A percentile compares a stretch with the other conserved stretches of the same genome.
Evolutionary conservation across 2,797 vertebrate species (phyloP).

Genomic region (Perdix hodgsoniae): DNA sequence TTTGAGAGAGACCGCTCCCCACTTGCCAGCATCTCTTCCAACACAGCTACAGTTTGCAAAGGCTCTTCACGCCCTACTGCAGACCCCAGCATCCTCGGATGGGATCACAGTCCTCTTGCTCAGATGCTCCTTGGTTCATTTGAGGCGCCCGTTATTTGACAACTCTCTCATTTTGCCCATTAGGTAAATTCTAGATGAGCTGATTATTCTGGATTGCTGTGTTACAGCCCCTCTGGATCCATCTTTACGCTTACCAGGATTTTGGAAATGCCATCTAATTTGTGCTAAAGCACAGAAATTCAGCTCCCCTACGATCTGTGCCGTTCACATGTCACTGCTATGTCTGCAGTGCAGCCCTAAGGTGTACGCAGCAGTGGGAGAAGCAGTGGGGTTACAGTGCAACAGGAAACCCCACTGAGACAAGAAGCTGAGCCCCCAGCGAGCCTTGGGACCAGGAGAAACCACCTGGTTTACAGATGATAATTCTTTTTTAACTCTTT

Average conservation of each 20-base stretch:
- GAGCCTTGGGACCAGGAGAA: neutral
- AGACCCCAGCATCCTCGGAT: neutral
- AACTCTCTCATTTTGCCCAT: conserved; percentile 41
- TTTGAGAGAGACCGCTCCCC: neutral
- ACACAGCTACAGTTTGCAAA: neutral
- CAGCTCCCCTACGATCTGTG: neutral
- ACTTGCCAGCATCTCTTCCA: neutral
- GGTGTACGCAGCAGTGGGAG: neutral
- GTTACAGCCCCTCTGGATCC: conserved; percentile 57
- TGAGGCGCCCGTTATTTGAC: conserved; percentile 51
- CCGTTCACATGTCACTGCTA: neutral
- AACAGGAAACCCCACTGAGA: conserved; percentile 1
- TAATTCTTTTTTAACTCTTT: conserved; percentile 1
- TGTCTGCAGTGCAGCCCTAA: neutral
- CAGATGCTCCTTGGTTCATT: conserved; percentile 34
- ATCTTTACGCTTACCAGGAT: conserved; percentile 57
- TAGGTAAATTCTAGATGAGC: conserved; percentile 58
- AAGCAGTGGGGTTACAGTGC: neutral
- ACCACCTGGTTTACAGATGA: neutral
- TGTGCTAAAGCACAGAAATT: conserved; percentile 59
- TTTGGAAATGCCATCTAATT: conserved; percentile 59
- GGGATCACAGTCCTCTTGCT: neutral
- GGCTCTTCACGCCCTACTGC: conserved; percentile 2
- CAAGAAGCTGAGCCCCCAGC: conserved; percentile 17
- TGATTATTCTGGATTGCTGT: conserved; percentile 52